These are phyloP conservation scores for Peucedramus taeniatus DNA, from an alignment of 2,113 vertebrate species.

Conservation along the genomic window DNA sequence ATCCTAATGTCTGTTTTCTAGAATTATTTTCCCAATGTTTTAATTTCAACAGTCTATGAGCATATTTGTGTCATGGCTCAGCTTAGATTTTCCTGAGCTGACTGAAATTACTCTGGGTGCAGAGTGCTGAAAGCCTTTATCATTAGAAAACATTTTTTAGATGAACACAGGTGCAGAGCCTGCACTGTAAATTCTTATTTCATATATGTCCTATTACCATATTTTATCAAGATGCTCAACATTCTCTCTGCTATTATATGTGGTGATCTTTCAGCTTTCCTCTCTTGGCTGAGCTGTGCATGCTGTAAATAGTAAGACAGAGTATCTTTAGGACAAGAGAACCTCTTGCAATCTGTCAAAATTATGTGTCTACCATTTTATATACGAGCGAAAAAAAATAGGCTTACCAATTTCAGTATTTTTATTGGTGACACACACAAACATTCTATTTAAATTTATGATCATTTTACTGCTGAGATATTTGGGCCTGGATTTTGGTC, in stretches of 20 bases:
- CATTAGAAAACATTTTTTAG: not conserved
- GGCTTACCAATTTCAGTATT: not conserved
- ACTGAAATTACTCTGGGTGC: not conserved
- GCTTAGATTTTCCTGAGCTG: constrained; percentile 35
- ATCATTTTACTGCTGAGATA: not conserved
- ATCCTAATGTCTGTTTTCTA: not conserved
- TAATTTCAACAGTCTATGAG: not conserved
- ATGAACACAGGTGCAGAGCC: not conserved
- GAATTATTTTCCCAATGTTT: not conserved
- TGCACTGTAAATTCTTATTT: not conserved
- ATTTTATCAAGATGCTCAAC: not conserved
- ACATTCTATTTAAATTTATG: not conserved
- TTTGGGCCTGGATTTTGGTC: not conserved
- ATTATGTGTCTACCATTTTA: not conserved
- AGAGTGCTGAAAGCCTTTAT: constrained; percentile 21
- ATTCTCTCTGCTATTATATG: not conserved
- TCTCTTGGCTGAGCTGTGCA: not conserved
- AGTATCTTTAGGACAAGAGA: not conserved
- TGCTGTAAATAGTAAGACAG: not conserved
- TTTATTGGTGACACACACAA: not conserved
- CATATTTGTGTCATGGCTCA: not conserved
- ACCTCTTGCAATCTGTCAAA: not conserved
- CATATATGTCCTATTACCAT: not conserved
- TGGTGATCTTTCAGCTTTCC: not conserved
- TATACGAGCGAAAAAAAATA: not conserved